phyloP scores from a whole-genome alignment of 2,888 invertebrate species.

The Crocallis elinguaria region DNA sequence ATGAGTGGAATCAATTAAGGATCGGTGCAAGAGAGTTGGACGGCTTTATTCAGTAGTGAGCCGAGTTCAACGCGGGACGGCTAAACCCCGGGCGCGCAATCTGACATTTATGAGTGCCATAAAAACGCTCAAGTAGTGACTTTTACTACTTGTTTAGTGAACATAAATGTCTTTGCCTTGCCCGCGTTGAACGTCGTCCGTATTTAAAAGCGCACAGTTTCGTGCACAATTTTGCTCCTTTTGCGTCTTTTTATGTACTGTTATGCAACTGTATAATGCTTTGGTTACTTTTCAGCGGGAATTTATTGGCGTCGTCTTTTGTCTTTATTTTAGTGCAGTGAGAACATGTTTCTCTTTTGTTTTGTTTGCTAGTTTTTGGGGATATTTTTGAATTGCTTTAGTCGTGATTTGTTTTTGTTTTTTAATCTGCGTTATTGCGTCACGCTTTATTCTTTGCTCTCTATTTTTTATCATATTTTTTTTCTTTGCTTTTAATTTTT shows the following conservation, averaged over 20 bases:
- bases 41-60: constrained; percentile 52
- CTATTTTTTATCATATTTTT: background rate
- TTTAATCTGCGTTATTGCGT: constrained; percentile 26
- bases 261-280: constrained; percentile 83
- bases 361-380: constrained; percentile 58
- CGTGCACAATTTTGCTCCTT: constrained; percentile 79
- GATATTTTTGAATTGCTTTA: constrained; percentile 51
- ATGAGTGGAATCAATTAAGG: constrained; percentile 73
- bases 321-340: constrained; percentile 76
- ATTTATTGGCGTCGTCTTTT: constrained; percentile 79
- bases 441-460: constrained; percentile 10
- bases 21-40: constrained; percentile 38
- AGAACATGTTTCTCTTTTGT: constrained; percentile 72
- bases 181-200: constrained; percentile 81
- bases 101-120: constrained; percentile 86
- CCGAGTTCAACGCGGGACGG: constrained; percentile 56
- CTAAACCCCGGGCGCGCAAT: constrained; percentile 81
- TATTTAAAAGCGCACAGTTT: constrained; percentile 84
- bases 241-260: constrained; percentile 81
- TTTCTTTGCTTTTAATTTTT: background rate
- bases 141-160: constrained; percentile 86
- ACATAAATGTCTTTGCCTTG: constrained; percentile 86
- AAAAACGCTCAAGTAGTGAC: constrained; percentile 86
- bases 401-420: constrained; percentile 46
- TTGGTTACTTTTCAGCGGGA: constrained; percentile 81